Percentiles rank a stretch among this genome's conserved stretches.
Conservation (phyloP, 1,140 invertebrate species). For the Magallana gigas region DNA sequence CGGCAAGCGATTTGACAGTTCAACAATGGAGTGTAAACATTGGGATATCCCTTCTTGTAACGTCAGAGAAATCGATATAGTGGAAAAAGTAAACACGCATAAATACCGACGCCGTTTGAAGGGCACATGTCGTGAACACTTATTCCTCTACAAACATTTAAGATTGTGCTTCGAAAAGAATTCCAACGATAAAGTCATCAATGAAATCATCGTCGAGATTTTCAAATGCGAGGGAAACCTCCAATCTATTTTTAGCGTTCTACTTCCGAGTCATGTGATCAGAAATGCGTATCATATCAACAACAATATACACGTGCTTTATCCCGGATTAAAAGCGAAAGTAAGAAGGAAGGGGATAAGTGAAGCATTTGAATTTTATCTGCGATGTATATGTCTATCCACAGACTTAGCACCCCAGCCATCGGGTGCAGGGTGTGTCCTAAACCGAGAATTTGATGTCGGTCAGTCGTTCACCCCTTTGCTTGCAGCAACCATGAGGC, state of each 20-base stretch:
- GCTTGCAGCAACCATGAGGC: conserved; percentile 53
- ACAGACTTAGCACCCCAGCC: neutral
- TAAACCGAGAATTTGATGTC: conserved; percentile 51
- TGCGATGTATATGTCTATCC: conserved; percentile 54
- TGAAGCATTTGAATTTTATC: conserved; percentile 58
- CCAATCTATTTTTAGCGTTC: conserved; percentile 67
- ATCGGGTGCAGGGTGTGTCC: conserved; percentile 31
- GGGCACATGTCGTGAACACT: conserved; percentile 47
- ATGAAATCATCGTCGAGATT: conserved; percentile 59
- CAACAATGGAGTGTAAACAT: conserved; percentile 30
- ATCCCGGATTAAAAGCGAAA: conserved; percentile 49
- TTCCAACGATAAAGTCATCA: conserved; percentile 42
- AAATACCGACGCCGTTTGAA: conserved; percentile 48
- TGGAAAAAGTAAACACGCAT: conserved; percentile 43
- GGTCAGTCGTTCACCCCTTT: conserved; percentile 52
- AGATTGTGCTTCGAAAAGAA: conserved; percentile 58
- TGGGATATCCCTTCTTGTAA: conserved; percentile 50
- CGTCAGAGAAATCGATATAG: conserved; percentile 38
- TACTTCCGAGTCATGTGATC: conserved; percentile 55
- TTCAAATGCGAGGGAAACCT: conserved; percentile 61
- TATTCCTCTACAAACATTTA: conserved; percentile 56
- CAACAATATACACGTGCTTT: conserved; percentile 54
- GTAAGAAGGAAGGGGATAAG: conserved; percentile 38
- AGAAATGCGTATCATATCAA: conserved; percentile 42
- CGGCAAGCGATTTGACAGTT: neutral